Conservation (phyloP, 2,888 invertebrate species). For the Drosophila anomalipes region DNA sequence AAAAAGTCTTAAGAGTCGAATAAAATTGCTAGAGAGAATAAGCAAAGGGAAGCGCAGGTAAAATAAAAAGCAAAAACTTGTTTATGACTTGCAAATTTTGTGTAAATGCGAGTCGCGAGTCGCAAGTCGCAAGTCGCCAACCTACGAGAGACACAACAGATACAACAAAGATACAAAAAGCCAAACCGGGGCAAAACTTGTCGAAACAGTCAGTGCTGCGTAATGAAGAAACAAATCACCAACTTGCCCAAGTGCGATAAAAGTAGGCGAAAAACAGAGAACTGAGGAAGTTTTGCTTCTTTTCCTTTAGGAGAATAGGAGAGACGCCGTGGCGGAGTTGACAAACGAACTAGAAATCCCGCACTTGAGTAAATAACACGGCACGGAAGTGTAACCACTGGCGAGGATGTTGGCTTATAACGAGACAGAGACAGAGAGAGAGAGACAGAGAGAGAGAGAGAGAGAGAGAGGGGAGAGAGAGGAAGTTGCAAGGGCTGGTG, state of each 20-base stretch:
- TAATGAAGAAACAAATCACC: constrained; percentile 60
- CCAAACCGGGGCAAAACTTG: constrained; percentile 45
- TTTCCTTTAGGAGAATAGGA: neutral
- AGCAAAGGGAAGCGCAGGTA: constrained; percentile 50
- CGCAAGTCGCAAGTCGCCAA: constrained; percentile 34
- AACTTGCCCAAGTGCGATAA: constrained; percentile 28
- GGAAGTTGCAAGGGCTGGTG: constrained; percentile 23
- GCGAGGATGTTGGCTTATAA: constrained; percentile 15
- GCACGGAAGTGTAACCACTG: constrained; percentile 66
- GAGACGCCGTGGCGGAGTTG: constrained; percentile 31
- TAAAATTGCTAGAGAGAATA: constrained; percentile 31
- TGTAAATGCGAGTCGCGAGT: constrained; percentile 64
- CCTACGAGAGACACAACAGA: constrained; percentile 27
- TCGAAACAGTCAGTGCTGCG: constrained; percentile 45
- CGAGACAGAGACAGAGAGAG: no score
- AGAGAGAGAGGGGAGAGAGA: neutral
- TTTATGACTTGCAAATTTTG: constrained; percentile 80
- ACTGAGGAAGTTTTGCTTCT: neutral
- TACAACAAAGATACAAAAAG: constrained; percentile 20
- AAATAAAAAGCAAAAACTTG: constrained; percentile 78
- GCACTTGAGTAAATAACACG: constrained; percentile 76
- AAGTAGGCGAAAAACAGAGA: constrained; percentile 9
- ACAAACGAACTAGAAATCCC: constrained; percentile 77
- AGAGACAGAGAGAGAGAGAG: no score
- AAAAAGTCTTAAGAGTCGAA: constrained; percentile 18